Percentiles rank a stretch among this genome's conserved stretches.
Evolutionary conservation across 2,888 invertebrate genomes (phyloP).

Genomic region (Oxycera nigricornis): DNA sequence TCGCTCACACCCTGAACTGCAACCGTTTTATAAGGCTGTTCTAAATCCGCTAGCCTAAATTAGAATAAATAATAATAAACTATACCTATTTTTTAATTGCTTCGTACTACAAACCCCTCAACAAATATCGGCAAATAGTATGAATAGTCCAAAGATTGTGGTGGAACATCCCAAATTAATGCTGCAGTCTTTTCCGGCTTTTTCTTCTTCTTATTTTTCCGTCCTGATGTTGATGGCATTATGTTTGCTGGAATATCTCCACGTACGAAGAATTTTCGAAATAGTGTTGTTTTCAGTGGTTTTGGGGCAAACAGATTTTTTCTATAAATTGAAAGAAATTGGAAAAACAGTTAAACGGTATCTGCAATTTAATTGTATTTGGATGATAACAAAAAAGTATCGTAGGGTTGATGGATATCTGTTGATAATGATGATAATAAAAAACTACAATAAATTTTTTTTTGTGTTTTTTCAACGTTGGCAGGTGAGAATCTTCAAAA

Average conservation of each 20-base stretch:
- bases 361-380: too few species aligned
- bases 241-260: constrained; percentile 59
- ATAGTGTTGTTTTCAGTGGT: constrained; percentile 56
- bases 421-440: too few species aligned
- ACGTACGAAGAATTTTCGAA: constrained; percentile 57
- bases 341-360: neutral
- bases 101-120: constrained; percentile 68
- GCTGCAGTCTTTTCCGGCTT: neutral
- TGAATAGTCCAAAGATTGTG: constrained; percentile 77
- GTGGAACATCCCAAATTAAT: constrained; percentile 47
- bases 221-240: constrained; percentile 48
- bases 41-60: constrained; percentile 72
- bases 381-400: too few species aligned
- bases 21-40: constrained; percentile 83
- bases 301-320: constrained; percentile 54
- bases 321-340: constrained; percentile 49
- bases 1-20: constrained; percentile 87
- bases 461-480: too few species aligned
- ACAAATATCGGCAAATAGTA: constrained; percentile 94
- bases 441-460: too few species aligned
- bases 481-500: too few species aligned
- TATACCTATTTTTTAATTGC: neutral
- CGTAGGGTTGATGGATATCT: too few species aligned
- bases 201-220: constrained; percentile 53
- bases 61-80: neutral